phyloP scores from a whole-genome alignment of 2,888 invertebrate species.

The Dynastes grantii region DNA sequence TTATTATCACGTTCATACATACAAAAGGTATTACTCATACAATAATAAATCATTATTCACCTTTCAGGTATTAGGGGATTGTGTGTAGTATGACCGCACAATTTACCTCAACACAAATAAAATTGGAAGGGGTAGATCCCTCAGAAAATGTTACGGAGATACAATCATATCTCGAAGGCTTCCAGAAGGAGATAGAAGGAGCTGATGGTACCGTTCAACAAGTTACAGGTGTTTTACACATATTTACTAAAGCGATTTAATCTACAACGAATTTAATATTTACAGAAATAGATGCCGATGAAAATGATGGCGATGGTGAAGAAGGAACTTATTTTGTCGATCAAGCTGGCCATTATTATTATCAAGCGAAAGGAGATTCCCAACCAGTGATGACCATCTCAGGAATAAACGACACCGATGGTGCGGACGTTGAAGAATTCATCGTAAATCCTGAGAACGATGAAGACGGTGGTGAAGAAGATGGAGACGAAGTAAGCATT shows the following conservation, averaged over 20 bases:
- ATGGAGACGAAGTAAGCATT: constrained; percentile 60
- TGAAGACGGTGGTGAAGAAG: constrained; percentile 66
- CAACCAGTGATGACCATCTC: constrained; percentile 79
- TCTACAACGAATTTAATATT: no score
- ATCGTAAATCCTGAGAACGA: constrained; percentile 72
- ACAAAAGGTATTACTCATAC: constrained; percentile 4
- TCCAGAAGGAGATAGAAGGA: constrained; percentile 85
- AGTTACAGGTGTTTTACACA: constrained; percentile 68
- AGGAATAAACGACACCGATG: constrained; percentile 69
- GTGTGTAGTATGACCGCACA: constrained; percentile 67
- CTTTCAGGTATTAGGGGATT: constrained; percentile 15
- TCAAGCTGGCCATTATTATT: constrained; percentile 87
- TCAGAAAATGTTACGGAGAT: constrained; percentile 78
- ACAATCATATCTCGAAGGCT: constrained; percentile 86
- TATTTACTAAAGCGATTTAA: not conserved
- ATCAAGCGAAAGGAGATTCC: constrained; percentile 79
- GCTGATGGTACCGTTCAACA: constrained; percentile 70
- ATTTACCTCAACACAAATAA: constrained; percentile 67
- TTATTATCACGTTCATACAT: not conserved
- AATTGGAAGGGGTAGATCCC: constrained; percentile 70
- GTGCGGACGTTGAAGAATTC: constrained; percentile 70
- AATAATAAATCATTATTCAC: constrained; percentile 3
- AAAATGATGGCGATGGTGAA: constrained; percentile 72
- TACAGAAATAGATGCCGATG: constrained; percentile 61
- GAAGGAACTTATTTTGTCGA: constrained; percentile 87